phyloP scores from a whole-genome alignment of 2,888 invertebrate species.

The Halictus quadricinctus region DNA sequence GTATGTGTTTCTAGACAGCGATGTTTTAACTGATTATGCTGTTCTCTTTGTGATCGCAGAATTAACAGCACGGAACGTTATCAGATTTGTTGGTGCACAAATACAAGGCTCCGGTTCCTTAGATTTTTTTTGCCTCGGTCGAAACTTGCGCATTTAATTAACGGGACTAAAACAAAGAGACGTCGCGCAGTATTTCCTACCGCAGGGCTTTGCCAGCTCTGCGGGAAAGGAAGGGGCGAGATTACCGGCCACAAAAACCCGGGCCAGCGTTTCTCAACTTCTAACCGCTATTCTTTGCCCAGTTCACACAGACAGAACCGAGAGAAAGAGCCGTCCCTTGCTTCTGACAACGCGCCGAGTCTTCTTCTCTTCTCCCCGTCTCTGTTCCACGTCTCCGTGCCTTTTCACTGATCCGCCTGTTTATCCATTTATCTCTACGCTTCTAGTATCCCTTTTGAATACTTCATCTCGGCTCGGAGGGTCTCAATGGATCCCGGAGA shows the following conservation, averaged over 20 bases:
- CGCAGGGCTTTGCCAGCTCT: constrained; percentile 20
- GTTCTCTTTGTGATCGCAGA: neutral
- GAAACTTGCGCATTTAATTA: constrained; percentile 34
- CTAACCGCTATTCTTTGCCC: constrained; percentile 53
- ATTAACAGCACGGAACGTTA: neutral
- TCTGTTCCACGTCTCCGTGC: neutral
- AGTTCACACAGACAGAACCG: neutral
- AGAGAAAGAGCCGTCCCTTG: constrained; percentile 23
- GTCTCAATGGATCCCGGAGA: neutral
- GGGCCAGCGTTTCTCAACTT: constrained; percentile 53
- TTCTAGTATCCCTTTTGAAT: constrained; percentile 30
- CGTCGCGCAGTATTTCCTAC: constrained; percentile 5
- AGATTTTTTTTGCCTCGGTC: neutral
- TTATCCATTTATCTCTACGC: constrained; percentile 32
- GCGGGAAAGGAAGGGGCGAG: constrained; percentile 23
- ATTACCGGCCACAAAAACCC: constrained; percentile 29
- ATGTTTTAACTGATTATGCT: neutral
- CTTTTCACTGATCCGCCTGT: constrained; percentile 29
- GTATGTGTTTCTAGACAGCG: neutral
- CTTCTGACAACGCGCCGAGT: constrained; percentile 31
- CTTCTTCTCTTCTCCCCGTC: constrained; percentile 10
- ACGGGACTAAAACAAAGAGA: constrained; percentile 20
- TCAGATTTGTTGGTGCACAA: neutral
- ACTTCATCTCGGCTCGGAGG: constrained; percentile 24
- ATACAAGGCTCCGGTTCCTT: neutral